Base-by-base conservation (phyloP, 2,113 vertebrate species). In the Cyprinodon variegatus region DNA sequence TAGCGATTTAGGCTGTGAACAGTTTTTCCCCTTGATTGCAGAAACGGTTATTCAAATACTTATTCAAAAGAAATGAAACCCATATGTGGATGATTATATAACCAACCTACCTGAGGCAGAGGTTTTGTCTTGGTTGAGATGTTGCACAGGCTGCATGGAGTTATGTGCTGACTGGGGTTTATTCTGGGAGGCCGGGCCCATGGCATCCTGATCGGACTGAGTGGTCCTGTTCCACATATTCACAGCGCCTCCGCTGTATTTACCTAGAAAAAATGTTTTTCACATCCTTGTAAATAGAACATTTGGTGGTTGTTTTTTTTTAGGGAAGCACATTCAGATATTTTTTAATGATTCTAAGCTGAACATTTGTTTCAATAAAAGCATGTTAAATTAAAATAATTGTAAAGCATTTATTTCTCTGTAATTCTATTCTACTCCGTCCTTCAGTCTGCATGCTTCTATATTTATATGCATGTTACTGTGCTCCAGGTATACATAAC, bases 191-290 rank as follows among this genome's bases (percentile, higher is more conserved):
- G 95, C 89, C 4, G 74, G 74, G 39, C 79, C 76, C 59, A 76
- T 64, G 11, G 81, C 87, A 86, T 96, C 96, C 91, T 95, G 95
- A 74, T 97, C 97, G 20, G 96, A 89, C 61, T 93, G 94, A 90
- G 89, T 90, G 13, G 96, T 95, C 90, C 94, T 96, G 93, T 96
- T 97, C 98, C 98, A 98, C 97, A 96, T 96, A 92, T 97, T 98
- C 91, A 96, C 96, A 86, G 94, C 92, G 84, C 95, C 95, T 36
- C 81, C 68, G 0, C 81, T 69, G 73, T 80, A 67, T 86, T 93
- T 92, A 68, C 82, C 92, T 93, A n/a, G 3, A 39, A n/a, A 66
- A 12, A 7, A 62, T 14, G 41, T 45, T 12, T 43, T 1, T 5
- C 11, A 43, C 7, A 53, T 5, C 8, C 13, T 53, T 53, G 15